phyloP scores from a whole-genome alignment of 1,140 invertebrate species.

The Drosophila kanapiae region DNA sequence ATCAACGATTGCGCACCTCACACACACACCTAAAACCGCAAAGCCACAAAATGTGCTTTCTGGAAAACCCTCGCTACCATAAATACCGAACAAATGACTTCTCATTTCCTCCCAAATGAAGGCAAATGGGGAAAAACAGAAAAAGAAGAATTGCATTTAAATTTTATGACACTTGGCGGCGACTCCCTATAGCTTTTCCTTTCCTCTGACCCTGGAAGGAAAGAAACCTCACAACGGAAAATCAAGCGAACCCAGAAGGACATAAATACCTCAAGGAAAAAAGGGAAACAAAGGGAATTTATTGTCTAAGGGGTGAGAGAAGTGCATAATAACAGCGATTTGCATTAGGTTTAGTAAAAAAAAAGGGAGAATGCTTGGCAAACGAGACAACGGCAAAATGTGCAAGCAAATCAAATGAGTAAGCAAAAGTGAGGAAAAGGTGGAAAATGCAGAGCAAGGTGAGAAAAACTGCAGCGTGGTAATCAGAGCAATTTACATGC shows the following conservation, averaged over 20 bases:
- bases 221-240: slow-evolving; percentile 28
- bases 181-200: slow-evolving; percentile 8
- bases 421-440: slow-evolving; percentile 52
- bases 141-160: slow-evolving; percentile 57
- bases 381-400: slow-evolving; percentile 55
- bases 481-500: slow-evolving; percentile 83
- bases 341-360: slow-evolving; percentile 73
- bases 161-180: slow-evolving; percentile 61
- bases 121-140: not conserved
- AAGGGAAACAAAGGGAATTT: slow-evolving; percentile 24
- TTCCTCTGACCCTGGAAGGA: slow-evolving; percentile 58
- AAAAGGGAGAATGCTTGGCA: slow-evolving; percentile 28
- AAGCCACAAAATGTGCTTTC: slow-evolving; percentile 24
- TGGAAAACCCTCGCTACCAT: slow-evolving; percentile 20
- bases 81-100: slow-evolving; percentile 63
- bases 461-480: slow-evolving; percentile 73
- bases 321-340: slow-evolving; percentile 76
- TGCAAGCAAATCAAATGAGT: slow-evolving; percentile 79
- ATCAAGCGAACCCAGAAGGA: slow-evolving; percentile 2
- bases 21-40: not conserved
- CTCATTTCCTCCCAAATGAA: slow-evolving; percentile 69
- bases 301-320: slow-evolving; percentile 52
- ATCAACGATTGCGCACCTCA: slow-evolving; percentile 7
- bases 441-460: slow-evolving; percentile 8
- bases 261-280: slow-evolving; percentile 70